Conservation (phyloP, 2,888 invertebrate species). For the Tiliacea citrago region DNA sequence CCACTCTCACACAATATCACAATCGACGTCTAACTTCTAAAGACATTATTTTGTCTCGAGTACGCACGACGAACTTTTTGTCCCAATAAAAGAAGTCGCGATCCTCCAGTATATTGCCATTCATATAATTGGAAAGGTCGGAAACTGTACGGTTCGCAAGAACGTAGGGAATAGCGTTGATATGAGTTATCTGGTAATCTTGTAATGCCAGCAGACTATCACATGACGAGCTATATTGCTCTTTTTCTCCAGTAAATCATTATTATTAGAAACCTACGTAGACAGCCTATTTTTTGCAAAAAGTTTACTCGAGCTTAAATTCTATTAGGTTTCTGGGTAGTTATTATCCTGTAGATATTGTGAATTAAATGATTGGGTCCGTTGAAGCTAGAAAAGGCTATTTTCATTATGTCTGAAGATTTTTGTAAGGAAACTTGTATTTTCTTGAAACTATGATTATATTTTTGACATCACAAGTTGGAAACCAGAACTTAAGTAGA, state of each 20-base stretch:
- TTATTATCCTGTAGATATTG: not conserved
- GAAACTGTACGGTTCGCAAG: constrained; percentile 32
- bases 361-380: constrained; percentile 2
- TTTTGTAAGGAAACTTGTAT: constrained; percentile 2
- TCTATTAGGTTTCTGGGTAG: not conserved
- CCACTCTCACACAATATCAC: constrained; percentile 13
- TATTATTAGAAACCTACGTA: not conserved
- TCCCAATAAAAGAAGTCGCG: constrained; percentile 36
- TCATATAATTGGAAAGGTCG: constrained; percentile 59
- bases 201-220: constrained; percentile 30
- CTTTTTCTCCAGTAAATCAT: constrained; percentile 1
- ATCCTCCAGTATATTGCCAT: constrained; percentile 38
- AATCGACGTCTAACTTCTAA: constrained; percentile 18
- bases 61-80: constrained; percentile 37
- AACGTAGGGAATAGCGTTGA: constrained; percentile 33
- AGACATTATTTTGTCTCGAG: constrained; percentile 33
- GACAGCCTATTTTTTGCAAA: not conserved
- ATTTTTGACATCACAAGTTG: not conserved
- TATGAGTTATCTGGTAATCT: constrained; percentile 50
- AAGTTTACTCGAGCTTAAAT: constrained; percentile 7
- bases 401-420: constrained; percentile 1
- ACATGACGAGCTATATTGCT: constrained; percentile 12
- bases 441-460: not conserved
- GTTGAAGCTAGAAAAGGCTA: not conserved
- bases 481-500: not conserved